phyloP scores from a whole-genome alignment of 2,113 vertebrate genomes.

The Amphiprion percula region DNA sequence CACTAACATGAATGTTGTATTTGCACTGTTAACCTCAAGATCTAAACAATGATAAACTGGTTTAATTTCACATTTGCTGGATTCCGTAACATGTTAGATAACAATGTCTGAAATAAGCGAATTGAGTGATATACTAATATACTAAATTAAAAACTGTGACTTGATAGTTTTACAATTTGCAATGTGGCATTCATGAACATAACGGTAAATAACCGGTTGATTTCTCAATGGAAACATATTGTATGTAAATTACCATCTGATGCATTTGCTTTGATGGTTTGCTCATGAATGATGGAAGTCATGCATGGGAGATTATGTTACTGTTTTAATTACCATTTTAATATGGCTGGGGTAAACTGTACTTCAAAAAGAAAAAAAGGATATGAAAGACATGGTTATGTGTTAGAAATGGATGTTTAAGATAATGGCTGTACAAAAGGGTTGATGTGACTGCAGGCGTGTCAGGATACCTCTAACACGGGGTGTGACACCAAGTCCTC shows the following conservation, averaged over 20 bases:
- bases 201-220: neutral
- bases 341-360: slow-evolving; percentile 8
- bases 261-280: neutral
- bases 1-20: slow-evolving; percentile 13
- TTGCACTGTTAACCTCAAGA: slow-evolving; percentile 19
- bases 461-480: slow-evolving; percentile 83
- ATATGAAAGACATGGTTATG: slow-evolving; percentile 3
- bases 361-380: neutral
- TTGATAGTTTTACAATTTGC: too few relatives aligned
- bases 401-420: slow-evolving; percentile 20
- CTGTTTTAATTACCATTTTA: neutral
- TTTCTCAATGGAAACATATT: neutral
- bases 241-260: neutral
- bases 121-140: too few relatives aligned
- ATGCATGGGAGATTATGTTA: neutral
- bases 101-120: neutral
- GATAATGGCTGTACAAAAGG: slow-evolving; percentile 22
- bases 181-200: neutral
- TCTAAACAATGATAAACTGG: neutral
- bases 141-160: neutral
- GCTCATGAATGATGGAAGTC: neutral
- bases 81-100: neutral
- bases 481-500: slow-evolving; percentile 72
- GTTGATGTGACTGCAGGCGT: slow-evolving; percentile 40
- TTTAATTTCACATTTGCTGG: neutral